These are phyloP conservation scores for Nannobrachium achirus DNA, from an alignment of 2,113 vertebrate genomes.

Conservation along the genomic window DNA sequence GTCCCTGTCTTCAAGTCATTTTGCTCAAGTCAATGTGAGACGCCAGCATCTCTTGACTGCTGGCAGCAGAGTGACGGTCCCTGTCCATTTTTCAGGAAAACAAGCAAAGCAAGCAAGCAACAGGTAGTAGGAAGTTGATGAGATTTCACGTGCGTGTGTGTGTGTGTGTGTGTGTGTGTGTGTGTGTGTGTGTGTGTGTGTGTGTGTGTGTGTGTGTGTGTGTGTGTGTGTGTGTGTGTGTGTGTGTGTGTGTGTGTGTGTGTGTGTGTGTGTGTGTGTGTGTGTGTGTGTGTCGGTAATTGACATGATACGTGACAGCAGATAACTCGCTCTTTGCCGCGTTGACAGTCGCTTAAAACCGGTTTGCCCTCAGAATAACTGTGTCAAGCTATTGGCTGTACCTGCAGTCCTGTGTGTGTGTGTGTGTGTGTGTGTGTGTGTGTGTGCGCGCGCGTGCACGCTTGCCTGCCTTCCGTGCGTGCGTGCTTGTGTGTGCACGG, in stretches of 20 bases:
- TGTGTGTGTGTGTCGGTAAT: neutral
- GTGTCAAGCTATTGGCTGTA: constrained; percentile 6
- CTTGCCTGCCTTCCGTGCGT: neutral
- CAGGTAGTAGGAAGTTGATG: constrained; percentile 49
- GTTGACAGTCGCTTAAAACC: constrained; percentile 45
- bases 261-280: constrained; percentile 26
- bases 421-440: constrained; percentile 24
- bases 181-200: constrained; percentile 18
- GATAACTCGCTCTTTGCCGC: constrained; percentile 37
- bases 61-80: constrained; percentile 58
- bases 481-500: neutral
- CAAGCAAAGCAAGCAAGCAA: constrained; percentile 10
- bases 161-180: constrained; percentile 17
- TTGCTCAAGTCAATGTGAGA: too few species aligned
- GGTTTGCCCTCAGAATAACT: constrained; percentile 15
- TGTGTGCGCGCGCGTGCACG: constrained; percentile 37
- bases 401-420: neutral
- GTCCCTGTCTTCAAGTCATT: too few species aligned
- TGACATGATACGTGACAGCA: constrained; percentile 36
- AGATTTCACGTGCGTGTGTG: constrained; percentile 39
- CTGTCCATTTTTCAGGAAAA: constrained; percentile 36
- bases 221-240: too few species aligned
- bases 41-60: too few species aligned
- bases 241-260: constrained; percentile 30
- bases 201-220: neutral